phyloP scores from a whole-genome alignment of 1,140 invertebrate species.

The Musca domestica region DNA sequence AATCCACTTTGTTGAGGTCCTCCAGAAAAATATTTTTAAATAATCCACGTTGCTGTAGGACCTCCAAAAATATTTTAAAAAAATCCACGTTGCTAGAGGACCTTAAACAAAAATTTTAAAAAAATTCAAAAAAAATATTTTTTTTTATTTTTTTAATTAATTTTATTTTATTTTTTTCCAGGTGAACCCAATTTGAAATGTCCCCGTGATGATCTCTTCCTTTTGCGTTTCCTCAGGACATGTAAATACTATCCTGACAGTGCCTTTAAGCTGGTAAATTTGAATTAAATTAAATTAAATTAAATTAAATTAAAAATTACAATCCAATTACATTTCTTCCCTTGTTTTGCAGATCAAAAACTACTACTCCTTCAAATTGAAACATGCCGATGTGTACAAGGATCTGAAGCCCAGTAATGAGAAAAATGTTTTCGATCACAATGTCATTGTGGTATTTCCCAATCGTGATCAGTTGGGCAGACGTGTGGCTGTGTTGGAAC shows the following conservation, averaged over 20 bases:
- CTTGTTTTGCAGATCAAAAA: conserved; percentile 63
- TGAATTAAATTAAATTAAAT: neutral
- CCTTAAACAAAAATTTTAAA: too few species aligned
- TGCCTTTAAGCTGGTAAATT: conserved; percentile 66
- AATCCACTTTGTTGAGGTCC: too few species aligned
- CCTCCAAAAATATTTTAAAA: too few species aligned
- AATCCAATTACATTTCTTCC: too few species aligned
- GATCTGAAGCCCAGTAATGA: conserved; percentile 68
- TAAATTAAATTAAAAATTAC: too few species aligned
- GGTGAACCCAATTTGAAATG: conserved; percentile 68
- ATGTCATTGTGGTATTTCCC: conserved; percentile 73
- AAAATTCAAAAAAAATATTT: too few species aligned
- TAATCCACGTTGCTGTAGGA: too few species aligned
- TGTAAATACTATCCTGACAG: conserved; percentile 81
- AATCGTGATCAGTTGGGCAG: conserved; percentile 72
- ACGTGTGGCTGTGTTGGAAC: conserved; percentile 71
- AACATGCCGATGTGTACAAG: conserved; percentile 71
- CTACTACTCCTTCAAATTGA: conserved; percentile 77
- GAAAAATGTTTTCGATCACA: conserved; percentile 73
- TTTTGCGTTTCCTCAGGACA: conserved; percentile 72
- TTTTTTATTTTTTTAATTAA: neutral
- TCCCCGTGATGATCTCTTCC: conserved; percentile 58
- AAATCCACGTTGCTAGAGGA: too few species aligned
- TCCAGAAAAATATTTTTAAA: too few species aligned
- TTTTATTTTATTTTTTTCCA: conserved; percentile 50